These are phyloP conservation scores for Drosophila sordidula DNA, from an alignment of 2,888 invertebrate species.

Conservation along the genomic window DNA sequence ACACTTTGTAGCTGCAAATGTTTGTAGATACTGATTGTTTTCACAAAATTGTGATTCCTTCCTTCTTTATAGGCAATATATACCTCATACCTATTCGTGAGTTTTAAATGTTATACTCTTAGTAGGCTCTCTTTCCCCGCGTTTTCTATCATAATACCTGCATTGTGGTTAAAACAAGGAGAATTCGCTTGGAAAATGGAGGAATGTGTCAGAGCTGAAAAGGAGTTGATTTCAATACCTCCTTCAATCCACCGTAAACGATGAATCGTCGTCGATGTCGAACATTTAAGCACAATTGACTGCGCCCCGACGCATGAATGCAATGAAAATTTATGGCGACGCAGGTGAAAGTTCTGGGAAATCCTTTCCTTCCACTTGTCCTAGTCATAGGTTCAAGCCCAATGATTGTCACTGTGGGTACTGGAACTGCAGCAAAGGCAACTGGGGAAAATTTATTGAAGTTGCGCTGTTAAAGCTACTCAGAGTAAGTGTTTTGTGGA, in stretches of 20 bases:
- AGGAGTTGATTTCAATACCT: slow-evolving; percentile 1
- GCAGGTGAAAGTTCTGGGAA: slow-evolving; percentile 67
- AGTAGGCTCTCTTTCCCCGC: too few relatives aligned
- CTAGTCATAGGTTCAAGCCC: slow-evolving; percentile 2
- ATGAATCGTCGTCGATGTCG: slow-evolving; percentile 33
- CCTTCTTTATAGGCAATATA: too few relatives aligned
- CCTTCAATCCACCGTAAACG: slow-evolving; percentile 2
- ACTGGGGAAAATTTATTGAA: slow-evolving; percentile 55
- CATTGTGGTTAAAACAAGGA: slow-evolving; percentile 11
- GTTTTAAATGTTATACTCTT: too few relatives aligned
- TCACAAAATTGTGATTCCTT: too few relatives aligned
- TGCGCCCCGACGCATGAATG: slow-evolving; percentile 40
- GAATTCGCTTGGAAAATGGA: slow-evolving; percentile 7
- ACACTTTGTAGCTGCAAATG: too few relatives aligned
- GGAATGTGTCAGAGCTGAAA: not conserved
- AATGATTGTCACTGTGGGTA: slow-evolving; percentile 1
- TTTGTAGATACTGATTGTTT: too few relatives aligned
- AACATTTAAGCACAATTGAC: slow-evolving; percentile 66
- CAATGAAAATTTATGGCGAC: slow-evolving; percentile 66
- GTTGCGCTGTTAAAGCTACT: slow-evolving; percentile 38
- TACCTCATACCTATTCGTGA: too few relatives aligned
- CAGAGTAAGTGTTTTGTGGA: not conserved
- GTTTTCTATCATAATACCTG: too few relatives aligned
- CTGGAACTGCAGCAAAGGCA: slow-evolving; percentile 20
- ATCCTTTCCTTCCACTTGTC: slow-evolving; percentile 14